Base-by-base conservation (phyloP, 2,888 invertebrate species). In the Lepidochrysops patricia region DNA sequence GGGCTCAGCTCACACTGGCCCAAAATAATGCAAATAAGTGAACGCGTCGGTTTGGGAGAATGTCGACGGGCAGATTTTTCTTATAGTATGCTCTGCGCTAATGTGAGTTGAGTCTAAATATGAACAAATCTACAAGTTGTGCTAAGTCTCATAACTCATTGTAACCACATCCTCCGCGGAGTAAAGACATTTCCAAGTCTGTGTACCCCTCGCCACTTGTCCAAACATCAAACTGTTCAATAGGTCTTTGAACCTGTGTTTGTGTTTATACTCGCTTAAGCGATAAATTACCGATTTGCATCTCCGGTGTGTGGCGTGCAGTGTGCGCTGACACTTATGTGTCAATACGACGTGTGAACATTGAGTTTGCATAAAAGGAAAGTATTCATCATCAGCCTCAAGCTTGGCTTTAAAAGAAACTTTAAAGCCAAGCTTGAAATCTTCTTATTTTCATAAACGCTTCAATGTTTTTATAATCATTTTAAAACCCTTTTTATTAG, bases 241-340 rank as follows among this genome's bases (percentile, higher is more conserved):
- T 86, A 82, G 87, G 87, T 86, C 86, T 85, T 86, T 88, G 87
- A 88, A 84, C 88, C 71, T 70, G 69, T 86, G 82, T 85, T 85
- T 86, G 86, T 82, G 78, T 81, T 87, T 83, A 85, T 82, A 80
- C 80, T 80, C 75, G 76, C 80, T 79, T 74, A 83, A 80, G 84
- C 77, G 82, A 86, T 86, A 84, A 84, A 87, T 85, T 85, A 85
- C 81, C 83, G 82, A 87, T 87, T 85, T 82, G 82, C 85, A 84
- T 84, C 79, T 82, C 80, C 75, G 76, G 78, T 79, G 78, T 68
- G 80, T 77, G 13, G 13, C 5, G 75, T 67, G 69, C 79, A 78
- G 79, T 82, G 75, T 77, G 78, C 79, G 78, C 68, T 80, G 76
- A 79, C 76, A 76, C 72, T 71, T 72, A 72, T 77, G 76, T 79